phyloP scores from a whole-genome alignment of 2,113 vertebrate genomes.

The Coptodon rendalli region DNA sequence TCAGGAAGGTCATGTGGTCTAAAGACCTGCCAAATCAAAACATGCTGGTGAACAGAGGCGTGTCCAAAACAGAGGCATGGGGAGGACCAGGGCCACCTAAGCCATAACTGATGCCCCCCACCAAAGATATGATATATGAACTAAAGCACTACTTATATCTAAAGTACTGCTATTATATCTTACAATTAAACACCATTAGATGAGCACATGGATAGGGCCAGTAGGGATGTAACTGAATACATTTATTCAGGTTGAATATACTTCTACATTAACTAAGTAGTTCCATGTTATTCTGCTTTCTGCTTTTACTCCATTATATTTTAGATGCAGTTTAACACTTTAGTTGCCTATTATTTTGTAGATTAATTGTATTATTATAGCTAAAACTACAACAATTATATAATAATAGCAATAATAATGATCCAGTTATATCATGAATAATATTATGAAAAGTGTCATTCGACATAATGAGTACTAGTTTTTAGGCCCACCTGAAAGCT shows the following conservation, averaged over 20 bases:
- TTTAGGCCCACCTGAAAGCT: neutral
- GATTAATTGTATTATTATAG: neutral
- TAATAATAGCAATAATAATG: neutral
- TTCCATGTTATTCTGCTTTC: neutral
- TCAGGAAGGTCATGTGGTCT: neutral
- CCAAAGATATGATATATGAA: neutral
- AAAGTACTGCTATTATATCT: neutral
- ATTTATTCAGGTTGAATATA: neutral
- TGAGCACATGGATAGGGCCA: neutral
- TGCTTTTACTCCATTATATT: neutral
- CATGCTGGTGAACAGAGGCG: neutral
- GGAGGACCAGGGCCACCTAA: neutral
- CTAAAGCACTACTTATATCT: neutral
- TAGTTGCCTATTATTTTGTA: neutral
- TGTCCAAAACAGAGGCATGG: neutral
- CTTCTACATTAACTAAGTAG: neutral
- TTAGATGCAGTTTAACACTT: neutral
- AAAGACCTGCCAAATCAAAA: neutral
- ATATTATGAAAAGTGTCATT: neutral
- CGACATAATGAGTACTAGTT: neutral
- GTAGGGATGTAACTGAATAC: neutral
- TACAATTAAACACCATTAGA: neutral
- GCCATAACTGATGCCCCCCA: neutral
- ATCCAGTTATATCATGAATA: neutral
- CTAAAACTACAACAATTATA: neutral